Percentiles rank a stretch among this genome's conserved stretches.
Evolutionary conservation across 2,113 vertebrate species (phyloP).

Genomic region (Campylorhamphus procurvoides): DNA sequence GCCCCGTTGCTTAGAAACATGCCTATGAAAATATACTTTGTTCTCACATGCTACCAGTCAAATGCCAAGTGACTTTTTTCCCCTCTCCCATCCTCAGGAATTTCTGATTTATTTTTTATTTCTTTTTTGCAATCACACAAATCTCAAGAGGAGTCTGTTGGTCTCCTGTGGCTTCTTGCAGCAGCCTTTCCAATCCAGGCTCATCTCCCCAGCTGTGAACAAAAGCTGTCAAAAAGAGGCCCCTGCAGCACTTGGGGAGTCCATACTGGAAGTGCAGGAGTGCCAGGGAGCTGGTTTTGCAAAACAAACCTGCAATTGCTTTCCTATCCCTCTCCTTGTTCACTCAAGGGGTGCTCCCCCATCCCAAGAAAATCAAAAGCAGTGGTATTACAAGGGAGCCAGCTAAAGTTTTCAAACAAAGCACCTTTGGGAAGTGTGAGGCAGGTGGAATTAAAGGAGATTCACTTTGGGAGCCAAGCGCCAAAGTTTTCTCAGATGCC

Average conservation of each 20-base stretch:
- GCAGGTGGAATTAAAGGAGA: neutral
- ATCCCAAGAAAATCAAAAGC: neutral
- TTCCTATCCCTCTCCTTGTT: neutral
- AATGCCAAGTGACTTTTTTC: slow-evolving; percentile 54
- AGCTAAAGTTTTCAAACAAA: neutral
- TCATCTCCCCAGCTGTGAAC: neutral
- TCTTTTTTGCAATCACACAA: slow-evolving; percentile 7
- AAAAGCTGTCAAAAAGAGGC: neutral
- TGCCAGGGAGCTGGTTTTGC: neutral
- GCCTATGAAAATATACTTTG: slow-evolving; percentile 74
- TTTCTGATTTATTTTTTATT: slow-evolving; percentile 57
- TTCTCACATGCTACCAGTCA: slow-evolving; percentile 52
- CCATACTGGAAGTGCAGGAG: slow-evolving; percentile 38
- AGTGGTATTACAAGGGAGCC: accelerated
- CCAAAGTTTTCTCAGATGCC: neutral
- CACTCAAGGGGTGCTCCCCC: neutral
- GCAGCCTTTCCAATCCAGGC: neutral
- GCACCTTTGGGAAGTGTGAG: slow-evolving; percentile 11
- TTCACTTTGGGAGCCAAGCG: neutral
- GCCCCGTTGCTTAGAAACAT: slow-evolving; percentile 73
- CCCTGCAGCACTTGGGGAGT: neutral
- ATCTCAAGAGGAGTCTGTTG: neutral
- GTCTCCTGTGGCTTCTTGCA: neutral
- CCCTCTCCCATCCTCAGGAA: slow-evolving; percentile 62
- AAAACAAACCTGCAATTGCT: neutral